Evolutionary conservation across 2,797 vertebrate genomes (phyloP), one percentile per base, ranked within the genome.

Genomic region (Xiphorhynchus erythropygius): DNA sequence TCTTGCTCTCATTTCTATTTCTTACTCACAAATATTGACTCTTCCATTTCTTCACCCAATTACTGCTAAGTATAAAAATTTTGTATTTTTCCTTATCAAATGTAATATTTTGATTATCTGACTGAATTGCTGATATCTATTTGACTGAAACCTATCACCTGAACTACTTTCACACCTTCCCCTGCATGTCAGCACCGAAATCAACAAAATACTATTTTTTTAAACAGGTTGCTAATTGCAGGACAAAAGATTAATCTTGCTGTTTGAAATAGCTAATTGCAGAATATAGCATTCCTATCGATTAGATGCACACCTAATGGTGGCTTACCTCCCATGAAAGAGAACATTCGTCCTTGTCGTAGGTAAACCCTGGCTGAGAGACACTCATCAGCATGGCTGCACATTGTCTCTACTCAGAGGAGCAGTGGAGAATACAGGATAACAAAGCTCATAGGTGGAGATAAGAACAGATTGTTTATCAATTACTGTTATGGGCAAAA

Each of bases 261-360:
- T n/a, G 3, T 42, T 67, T 67, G 35, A 44, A 59, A 44, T 41
- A 57, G 6, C 7, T 60, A 60, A 30, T 60, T 9, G 8, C 23
- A 89, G 30, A 65, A 49, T 62, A 49, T 9, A 92, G 6, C 0
- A 44, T 68, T 92, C 13, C 9, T 68, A 9, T 32, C 12, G 22
- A 4, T 76, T 56, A 53, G 9, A 50, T 22, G 1, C 32, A 47
- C 12, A 32, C 0, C 2, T 63, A 46, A 37, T 5, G 4, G 6
- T 42, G 7, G 4, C 42, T 82, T 71, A 17, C 53, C 13, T 81
- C 25, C 16, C 6, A 24, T 63, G 10, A 53, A 55, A 68, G 1
- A 53, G 35, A 78, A 59, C 5, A 16, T 74, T 67, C 59, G 8
- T 35, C 84, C 22, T 13, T 63, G 18, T 55, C 6, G 6, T 70